Evolutionary conservation across 2,888 invertebrate genomes (phyloP), one percentile per base, ranked within the genome.

Genomic region (Tenthredo amoena): DNA sequence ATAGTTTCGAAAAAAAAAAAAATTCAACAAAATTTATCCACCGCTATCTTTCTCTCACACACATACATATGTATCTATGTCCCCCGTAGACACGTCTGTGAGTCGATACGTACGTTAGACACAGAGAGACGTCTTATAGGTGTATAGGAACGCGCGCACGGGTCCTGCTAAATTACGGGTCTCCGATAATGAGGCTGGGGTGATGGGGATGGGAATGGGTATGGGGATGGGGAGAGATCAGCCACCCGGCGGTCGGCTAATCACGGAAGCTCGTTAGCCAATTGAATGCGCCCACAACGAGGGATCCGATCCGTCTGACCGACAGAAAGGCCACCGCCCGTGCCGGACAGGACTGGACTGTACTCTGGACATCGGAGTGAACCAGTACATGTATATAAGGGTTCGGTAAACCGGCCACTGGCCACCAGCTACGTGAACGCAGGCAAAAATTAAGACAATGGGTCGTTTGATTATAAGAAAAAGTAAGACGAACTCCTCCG

Each of bases 251-350:
- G 89, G 89, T 87, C 90, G 88, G 88, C 91, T 92, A 92, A 92
- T 92, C 91, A 90, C 89, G 90, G 88, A 87, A 84, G 89, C 91
- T 92, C 91, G 92, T 92, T 92, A 92, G 89, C 91, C 90, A 91
- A 91, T 91, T 83, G 83, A 83, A 83, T 83, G 83, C 83, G 83
- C 83, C 83, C 83, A 83, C 83, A 83, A 83, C 68, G 83, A 83
- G 83, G 83, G 68, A 81, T 62, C 47, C 31, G 71, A 71, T 47
- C 68, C 47, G n/a, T 34, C 68, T 68, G 43, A 26, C 83, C 68
- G 50, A 34, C 68, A n/a, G 83, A 83, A 50, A 47, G 83, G 31
- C 83, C 83, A 71, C 83, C 83, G 68, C 81, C 81, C 43, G 72
- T 43, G 21, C 21, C 40, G 37, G 43, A 21, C 77, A 2, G 50